Percentiles rank a stretch among this genome's conserved stretches.
These are phyloP conservation scores for Myiagra hebetior DNA, from an alignment of 2,113 vertebrate genomes.

Conservation along the genomic window DNA sequence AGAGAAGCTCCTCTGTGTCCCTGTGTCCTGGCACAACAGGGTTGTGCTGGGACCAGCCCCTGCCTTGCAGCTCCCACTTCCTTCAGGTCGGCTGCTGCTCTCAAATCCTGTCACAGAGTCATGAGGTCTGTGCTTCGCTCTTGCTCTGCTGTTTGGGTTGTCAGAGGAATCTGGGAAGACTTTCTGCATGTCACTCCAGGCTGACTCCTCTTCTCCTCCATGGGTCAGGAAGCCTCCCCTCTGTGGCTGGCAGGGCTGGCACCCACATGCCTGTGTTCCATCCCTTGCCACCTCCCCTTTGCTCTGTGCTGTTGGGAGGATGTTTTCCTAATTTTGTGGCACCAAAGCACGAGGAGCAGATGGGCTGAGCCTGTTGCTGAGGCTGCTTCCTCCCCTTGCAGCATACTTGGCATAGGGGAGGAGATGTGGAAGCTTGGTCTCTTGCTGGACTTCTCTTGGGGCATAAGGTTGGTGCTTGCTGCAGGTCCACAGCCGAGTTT, in stretches of 20 bases:
- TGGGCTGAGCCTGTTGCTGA: neutral
- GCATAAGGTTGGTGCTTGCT: neutral
- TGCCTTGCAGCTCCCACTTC: neutral
- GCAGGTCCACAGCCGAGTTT: neutral
- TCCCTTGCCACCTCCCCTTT: fast-evolving
- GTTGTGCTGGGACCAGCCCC: fast-evolving
- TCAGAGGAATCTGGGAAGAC: neutral
- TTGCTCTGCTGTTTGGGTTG: neutral
- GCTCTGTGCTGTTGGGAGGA: neutral
- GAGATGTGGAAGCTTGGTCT: neutral
- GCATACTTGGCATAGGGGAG: neutral
- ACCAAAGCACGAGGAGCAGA: neutral
- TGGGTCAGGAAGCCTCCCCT: neutral
- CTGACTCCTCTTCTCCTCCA: neutral
- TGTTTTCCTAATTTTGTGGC: neutral
- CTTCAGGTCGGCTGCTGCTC: neutral
- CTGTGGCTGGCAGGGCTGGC: neutral
- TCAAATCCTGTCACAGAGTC: neutral
- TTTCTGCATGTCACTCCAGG: neutral
- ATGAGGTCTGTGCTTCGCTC: neutral
- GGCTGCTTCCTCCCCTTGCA: neutral
- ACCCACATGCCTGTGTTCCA: neutral
- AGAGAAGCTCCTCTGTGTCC: neutral
- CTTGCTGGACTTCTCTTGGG: neutral
- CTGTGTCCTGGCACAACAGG: neutral